Base-by-base conservation (phyloP, 2,797 vertebrate genomes). In the Coregonus suidteri region DNA sequence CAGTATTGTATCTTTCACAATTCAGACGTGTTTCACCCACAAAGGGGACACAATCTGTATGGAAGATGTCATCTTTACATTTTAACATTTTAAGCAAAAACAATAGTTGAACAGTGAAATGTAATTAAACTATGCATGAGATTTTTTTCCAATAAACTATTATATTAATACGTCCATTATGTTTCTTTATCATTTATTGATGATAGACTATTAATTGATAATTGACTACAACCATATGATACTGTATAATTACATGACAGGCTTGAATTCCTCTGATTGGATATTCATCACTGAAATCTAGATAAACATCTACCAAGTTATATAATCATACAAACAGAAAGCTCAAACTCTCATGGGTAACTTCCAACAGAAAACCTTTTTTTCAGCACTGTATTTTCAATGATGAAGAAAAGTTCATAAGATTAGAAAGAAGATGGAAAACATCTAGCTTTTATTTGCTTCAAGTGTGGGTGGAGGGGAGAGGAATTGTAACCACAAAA, bases 61-160 rank as follows among this genome's bases (percentile, higher is more conserved):
- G 37, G 7, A 74, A 75, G 73, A 78, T n/a, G 74, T 74, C 31
- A 73, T 18, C 66, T 79, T 77, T 52, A 59, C 14, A 1, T 41
- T 18, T 66, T 72, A 34, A 64, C 14, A 1, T 41, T 18, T 66
- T 72, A 34, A 64, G 70, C 47, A 4, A 76, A 73, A 68, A 67
- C 31, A 56, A 6, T 79, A 72, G 51, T 82, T n/a, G 67, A 31
- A 76, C 37, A 78, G 7, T 81, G 41, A 76, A 79, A 77, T 71
- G 56, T 34, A 62, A 56, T 74, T 71, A 73, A 78, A 67, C 25
- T 37, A n/a, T 41, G 65, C 30, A 69, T 62, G 13, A 25, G 77
- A 86, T 64, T 66, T 59, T 20, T 35, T 74, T 41, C 75, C 52
- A 90, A 85, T 89, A 89, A 90, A 90, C 71, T 52, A 75, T 11